Base-by-base conservation (phyloP, 2,797 vertebrate genomes). In the Pterois miles region DNA sequence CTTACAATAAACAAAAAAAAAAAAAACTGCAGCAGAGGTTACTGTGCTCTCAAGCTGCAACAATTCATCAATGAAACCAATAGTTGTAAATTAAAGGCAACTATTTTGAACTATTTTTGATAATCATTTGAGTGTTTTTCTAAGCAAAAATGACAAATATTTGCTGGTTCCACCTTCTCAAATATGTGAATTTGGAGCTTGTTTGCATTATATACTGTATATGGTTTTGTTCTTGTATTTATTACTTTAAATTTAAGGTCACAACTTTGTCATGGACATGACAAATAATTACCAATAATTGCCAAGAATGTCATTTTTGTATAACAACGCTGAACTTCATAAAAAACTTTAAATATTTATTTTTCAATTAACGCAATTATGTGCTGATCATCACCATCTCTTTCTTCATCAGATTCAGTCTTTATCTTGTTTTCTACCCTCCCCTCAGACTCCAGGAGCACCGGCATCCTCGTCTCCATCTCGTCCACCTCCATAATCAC, bases 401-500 rank as follows among this genome's bases (percentile, higher is more conserved):
- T 64, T 76, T 89, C 86, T 2, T 75, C 82, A 20, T 86, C 82
- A 0, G 83, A 82, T 54, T 90, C 81, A 0, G 69, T 67, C 33
- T 84, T 81, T 48, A 12, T 65, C 68, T 78, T 25, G 11, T 14
- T 90, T 58, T 80, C 46, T 14, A 70, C 78, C 50, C 29, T 63
- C 27, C 81, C 71, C 62, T 78, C 83, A 72, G 72, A 58, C 14
- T 54, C n/a, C 34, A 25, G 84, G n/a, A 89, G 64, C 4, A 22
- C 31, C 12, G 54, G 58, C 7, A 54, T n/a, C 46, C 57, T 80
- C 38, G 70, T 53, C 54, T 68, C 81, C 54, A 81, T 76, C 5
- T 76, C 67, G 23, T 79, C 71, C n/a, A 29, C 64, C 58, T 88
- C 88, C 90, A 91, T 91, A 6, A 50, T 12, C 10, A 10, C 80